Base-by-base conservation (phyloP, 2,888 invertebrate genomes). In the Epinotia demarniana region DNA sequence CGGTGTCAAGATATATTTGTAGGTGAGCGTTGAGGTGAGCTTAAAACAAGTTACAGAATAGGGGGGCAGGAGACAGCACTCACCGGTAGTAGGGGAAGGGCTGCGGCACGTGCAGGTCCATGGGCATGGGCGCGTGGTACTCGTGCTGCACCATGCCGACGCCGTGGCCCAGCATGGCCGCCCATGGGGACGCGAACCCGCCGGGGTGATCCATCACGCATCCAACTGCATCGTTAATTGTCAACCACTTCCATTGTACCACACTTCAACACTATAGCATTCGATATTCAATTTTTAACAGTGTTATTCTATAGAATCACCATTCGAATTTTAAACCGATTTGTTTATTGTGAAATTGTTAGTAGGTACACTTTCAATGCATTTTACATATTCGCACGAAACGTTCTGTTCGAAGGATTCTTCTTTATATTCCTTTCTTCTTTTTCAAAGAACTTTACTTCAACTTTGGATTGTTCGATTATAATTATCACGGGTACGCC, bases 31-130 rank as follows among this genome's bases (percentile, higher is more conserved):
- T n/a, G n/a, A n/a, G n/a, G n/a, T n/a, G n/a, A n/a, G n/a, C n/a
- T n/a, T n/a, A n/a, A n/a, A n/a, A n/a, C n/a, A n/a, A n/a, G n/a
- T n/a, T n/a, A n/a, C n/a, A n/a, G n/a, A n/a, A n/a, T n/a, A n/a
- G n/a, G n/a, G n/a, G n/a, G n/a, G n/a, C 63, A 63, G 39, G 2
- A 72, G 16, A 18, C 13, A 33, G 6, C 33, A 93, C 96, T 95
- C 87, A 98, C 98, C 98, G 96, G 94, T 98, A 98, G 93, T 98
- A 98, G 77, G 98, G 97, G 91, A 98, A 98, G 83, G 97, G 97
- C 90, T 98, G 98, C 69, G 98, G 97, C 90, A 98, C 98, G 92
- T 98, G 98, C 83, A 98, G 95, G 90, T 98, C 98, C 98, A 98
- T 98, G 71, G 98, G 98, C 96, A 97, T 96, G 83, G 95, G 93